These are phyloP conservation scores for Dinomys branickii DNA, from an alignment of 2,113 vertebrate genomes.

Conservation along the genomic window DNA sequence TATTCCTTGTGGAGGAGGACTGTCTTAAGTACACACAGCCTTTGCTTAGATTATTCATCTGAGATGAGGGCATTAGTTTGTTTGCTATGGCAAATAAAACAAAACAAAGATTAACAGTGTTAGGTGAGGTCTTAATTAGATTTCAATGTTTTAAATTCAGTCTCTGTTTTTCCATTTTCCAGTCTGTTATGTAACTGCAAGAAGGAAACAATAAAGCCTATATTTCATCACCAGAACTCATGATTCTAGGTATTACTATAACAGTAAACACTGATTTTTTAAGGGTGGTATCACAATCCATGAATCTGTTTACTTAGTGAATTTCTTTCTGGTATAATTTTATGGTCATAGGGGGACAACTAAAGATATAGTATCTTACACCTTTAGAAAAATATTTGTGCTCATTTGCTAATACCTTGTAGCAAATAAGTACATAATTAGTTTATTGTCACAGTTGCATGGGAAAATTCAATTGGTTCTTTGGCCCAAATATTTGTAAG, in stretches of 20 bases:
- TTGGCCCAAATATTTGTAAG: neutral
- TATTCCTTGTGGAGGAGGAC: neutral
- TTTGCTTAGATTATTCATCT: neutral
- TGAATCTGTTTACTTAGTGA: neutral
- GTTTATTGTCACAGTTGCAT: neutral
- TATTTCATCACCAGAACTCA: neutral
- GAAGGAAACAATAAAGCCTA: neutral
- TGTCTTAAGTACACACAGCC: neutral
- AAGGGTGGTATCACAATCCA: neutral
- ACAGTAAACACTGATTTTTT: neutral
- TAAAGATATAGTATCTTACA: neutral
- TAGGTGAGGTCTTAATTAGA: slow-evolving; percentile 36
- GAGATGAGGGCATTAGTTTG: neutral
- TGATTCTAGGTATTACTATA: neutral
- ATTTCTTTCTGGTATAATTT: neutral
- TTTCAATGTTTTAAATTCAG: slow-evolving; percentile 42
- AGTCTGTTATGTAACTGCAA: neutral
- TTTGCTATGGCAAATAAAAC: slow-evolving; percentile 21
- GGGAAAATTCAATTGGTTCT: neutral
- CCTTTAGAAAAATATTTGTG: neutral
- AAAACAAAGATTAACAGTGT: neutral
- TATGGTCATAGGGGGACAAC: neutral
- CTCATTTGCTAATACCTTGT: neutral
- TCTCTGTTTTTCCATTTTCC: slow-evolving; percentile 20
- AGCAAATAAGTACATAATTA: neutral